Evolutionary conservation across 2,113 vertebrate genomes (phyloP).

Genomic region (Cyanistes caeruleus): DNA sequence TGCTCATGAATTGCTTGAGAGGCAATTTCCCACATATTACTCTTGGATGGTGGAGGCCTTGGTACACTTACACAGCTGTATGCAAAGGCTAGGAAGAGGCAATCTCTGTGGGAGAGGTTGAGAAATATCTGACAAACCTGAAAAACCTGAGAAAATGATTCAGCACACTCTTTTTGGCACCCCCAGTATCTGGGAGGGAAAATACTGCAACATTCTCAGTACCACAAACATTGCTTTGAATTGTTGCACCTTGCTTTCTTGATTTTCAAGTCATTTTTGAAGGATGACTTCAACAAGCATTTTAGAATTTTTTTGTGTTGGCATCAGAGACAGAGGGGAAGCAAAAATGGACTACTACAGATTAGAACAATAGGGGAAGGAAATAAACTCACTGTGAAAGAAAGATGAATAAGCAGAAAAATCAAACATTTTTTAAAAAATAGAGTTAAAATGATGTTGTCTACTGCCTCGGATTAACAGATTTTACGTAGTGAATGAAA

Average conservation of each 20-base stretch:
- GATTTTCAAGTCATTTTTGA: conserved; percentile 9
- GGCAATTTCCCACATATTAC: neutral
- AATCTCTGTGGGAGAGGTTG: neutral
- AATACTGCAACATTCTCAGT: neutral
- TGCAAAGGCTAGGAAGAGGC: neutral
- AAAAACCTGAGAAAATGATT: neutral
- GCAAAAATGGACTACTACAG: neutral
- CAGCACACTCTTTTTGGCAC: neutral
- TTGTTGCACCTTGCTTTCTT: neutral
- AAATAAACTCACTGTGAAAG: neutral
- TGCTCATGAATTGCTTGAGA: neutral
- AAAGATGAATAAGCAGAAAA: neutral
- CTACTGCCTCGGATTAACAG: neutral
- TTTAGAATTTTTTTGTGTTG: neutral
- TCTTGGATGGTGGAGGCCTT: neutral
- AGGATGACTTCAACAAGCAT: neutral
- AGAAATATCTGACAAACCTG: neutral
- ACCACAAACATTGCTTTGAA: neutral
- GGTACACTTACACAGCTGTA: neutral
- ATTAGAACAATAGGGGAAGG: neutral
- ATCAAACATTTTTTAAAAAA: neutral
- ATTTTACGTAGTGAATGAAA: neutral
- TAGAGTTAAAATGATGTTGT: neutral
- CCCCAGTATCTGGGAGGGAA: neutral
- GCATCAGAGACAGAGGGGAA: neutral